Percentiles rank a stretch among this genome's conserved stretches.
phyloP scores from a whole-genome alignment of 2,797 vertebrate genomes.

The Lagorchestes hirsutus region DNA sequence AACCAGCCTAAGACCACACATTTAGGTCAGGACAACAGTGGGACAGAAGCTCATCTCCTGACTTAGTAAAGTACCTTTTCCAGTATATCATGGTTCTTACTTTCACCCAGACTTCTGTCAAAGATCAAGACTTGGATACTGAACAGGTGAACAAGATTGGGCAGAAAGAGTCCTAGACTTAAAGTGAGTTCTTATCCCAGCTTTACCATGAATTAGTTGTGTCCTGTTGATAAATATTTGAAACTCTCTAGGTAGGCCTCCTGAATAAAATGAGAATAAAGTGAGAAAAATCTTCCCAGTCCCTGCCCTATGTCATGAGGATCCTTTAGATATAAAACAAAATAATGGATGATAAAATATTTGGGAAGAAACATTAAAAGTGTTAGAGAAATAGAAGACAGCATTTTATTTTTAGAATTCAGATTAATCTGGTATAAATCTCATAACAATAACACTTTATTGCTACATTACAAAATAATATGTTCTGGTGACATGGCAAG shows the following conservation, averaged over 20 bases:
- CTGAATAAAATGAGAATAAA: not conserved
- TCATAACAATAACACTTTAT: conserved; percentile 45
- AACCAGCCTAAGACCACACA: too few species aligned
- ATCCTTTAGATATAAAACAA: conserved; percentile 20
- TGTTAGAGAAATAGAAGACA: too few species aligned
- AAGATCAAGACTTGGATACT: too few species aligned
- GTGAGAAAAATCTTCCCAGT: not conserved
- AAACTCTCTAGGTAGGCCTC: not conserved
- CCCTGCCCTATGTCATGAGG: not conserved
- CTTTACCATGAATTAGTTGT: too few species aligned
- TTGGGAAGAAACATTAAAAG: conserved; percentile 20
- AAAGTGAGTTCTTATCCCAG: too few species aligned
- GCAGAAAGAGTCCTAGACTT: too few species aligned
- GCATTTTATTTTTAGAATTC: conserved; percentile 14
- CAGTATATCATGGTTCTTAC: too few species aligned
- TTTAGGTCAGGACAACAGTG: too few species aligned
- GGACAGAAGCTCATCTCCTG: too few species aligned
- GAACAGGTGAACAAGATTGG: too few species aligned
- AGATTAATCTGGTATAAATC: conserved; percentile 46
- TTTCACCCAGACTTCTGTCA: too few species aligned
- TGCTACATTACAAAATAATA: conserved; percentile 40
- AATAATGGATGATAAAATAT: conserved; percentile 19
- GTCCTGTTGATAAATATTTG: not conserved
- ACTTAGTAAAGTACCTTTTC: too few species aligned
- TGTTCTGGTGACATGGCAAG: conserved; percentile 67